A percentile compares a stretch with the other conserved stretches of the same genome.
Evolutionary conservation across 2,797 vertebrate species (phyloP).

Genomic region (Nannoperca obscura): DNA sequence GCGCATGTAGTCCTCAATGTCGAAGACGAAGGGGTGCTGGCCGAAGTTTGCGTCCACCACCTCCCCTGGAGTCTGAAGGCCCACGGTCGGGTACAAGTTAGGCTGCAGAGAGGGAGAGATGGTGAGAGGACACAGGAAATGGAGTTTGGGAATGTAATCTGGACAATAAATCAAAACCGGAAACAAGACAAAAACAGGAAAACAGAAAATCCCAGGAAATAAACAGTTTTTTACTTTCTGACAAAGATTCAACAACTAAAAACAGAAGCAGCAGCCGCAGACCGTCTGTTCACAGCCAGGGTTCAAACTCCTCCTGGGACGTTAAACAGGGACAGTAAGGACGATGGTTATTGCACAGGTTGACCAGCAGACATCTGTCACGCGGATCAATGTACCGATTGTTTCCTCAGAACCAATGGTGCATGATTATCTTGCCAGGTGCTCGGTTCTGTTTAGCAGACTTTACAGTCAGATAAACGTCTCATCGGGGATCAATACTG

Average conservation of each 20-base stretch:
- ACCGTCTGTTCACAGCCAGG: neutral
- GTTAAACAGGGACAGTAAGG: neutral
- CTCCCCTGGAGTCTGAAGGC: constrained; percentile 97
- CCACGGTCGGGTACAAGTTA: constrained; percentile 97
- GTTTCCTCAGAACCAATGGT: neutral
- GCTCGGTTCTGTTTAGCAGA: too few relatives aligned
- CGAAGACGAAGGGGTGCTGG: constrained; percentile 97
- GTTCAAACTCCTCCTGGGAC: neutral
- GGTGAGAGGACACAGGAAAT: too few relatives aligned
- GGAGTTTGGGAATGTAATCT: constrained; percentile 42
- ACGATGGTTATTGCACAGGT: neutral
- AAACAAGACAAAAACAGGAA: constrained; percentile 57
- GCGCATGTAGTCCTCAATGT: constrained; percentile 99
- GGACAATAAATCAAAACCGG: constrained; percentile 50
- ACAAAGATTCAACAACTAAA: neutral
- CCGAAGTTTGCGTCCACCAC: constrained; percentile 98
- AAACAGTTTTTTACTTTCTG: neutral
- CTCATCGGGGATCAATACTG: neutral
- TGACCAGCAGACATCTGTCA: neutral
- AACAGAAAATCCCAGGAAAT: constrained; percentile 39
- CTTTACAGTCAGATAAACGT: too few relatives aligned
- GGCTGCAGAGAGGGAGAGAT: constrained; percentile 88
- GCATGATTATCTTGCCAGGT: neutral
- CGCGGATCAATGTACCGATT: neutral
- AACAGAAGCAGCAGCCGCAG: accelerated